These are phyloP conservation scores for Brenthis ino DNA, from an alignment of 2,888 invertebrate species.

Conservation along the genomic window DNA sequence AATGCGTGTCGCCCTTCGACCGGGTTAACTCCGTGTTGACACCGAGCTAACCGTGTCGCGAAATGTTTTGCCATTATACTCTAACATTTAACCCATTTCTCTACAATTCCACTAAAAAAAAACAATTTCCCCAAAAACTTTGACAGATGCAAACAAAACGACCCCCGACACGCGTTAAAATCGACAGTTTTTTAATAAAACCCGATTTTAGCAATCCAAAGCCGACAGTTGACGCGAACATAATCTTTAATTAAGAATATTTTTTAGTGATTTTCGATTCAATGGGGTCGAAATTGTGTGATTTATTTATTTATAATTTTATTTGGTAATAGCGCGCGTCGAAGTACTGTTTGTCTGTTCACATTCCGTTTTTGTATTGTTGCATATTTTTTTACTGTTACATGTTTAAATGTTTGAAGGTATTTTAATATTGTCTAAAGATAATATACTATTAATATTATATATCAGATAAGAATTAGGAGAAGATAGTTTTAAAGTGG, in stretches of 20 bases:
- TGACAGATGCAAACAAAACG: conserved; percentile 70
- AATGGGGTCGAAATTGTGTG: conserved; percentile 56
- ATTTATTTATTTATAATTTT: conserved; percentile 71
- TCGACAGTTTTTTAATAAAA: conserved; percentile 67
- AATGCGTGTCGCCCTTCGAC: conserved; percentile 52
- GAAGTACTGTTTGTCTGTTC: neutral
- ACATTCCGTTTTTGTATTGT: neutral
- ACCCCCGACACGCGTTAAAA: conserved; percentile 71
- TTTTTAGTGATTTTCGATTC: conserved; percentile 56
- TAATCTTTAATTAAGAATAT: conserved; percentile 81
- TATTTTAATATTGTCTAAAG: neutral
- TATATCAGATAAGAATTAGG: no score
- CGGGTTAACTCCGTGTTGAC: conserved; percentile 57
- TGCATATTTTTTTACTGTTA: neutral
- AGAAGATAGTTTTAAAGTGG: no score
- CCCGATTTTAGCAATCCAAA: conserved; percentile 64
- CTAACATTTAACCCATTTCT: conserved; percentile 79
- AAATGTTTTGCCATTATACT: conserved; percentile 68
- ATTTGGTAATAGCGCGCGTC: conserved; percentile 47
- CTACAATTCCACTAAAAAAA: conserved; percentile 65
- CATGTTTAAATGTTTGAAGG: neutral
- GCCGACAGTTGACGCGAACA: conserved; percentile 81
- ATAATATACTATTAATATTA: neutral
- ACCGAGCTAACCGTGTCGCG: conserved; percentile 53
- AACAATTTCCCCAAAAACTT: conserved; percentile 57